These are phyloP conservation scores for Chloebia gouldiae DNA, from an alignment of 2,113 vertebrate genomes.

Conservation along the genomic window DNA sequence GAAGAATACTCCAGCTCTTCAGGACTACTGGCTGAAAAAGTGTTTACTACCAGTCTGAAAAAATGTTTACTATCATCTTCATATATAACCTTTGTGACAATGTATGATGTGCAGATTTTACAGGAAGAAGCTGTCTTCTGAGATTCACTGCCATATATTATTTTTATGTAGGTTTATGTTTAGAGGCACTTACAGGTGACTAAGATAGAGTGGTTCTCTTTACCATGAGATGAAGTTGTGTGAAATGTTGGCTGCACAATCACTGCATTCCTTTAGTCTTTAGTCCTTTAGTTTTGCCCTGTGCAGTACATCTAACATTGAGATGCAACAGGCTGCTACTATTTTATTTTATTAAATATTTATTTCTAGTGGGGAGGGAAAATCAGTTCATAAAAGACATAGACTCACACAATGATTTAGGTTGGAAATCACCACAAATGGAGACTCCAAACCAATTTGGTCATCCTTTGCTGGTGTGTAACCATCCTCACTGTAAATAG, in stretches of 20 bases:
- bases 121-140: not conserved
- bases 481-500: not conserved
- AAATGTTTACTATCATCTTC: not conserved
- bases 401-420: not conserved
- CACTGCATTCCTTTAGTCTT: not conserved
- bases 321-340: not conserved
- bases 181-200: not conserved
- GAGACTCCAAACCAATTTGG: not conserved
- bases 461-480: not conserved
- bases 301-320: not conserved
- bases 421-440: not conserved
- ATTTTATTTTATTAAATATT: not conserved
- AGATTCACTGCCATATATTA: not conserved
- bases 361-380: not conserved
- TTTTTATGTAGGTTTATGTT: slow-evolving; percentile 4
- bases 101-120: not conserved
- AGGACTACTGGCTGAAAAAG: not conserved
- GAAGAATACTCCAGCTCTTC: not conserved
- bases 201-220: not conserved
- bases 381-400: not conserved
- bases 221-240: not conserved
- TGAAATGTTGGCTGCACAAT: not conserved
- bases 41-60: not conserved
- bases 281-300: not conserved
- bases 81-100: not conserved